phyloP scores from a whole-genome alignment of 2,888 invertebrate genomes.

The Cantharis rufa region DNA sequence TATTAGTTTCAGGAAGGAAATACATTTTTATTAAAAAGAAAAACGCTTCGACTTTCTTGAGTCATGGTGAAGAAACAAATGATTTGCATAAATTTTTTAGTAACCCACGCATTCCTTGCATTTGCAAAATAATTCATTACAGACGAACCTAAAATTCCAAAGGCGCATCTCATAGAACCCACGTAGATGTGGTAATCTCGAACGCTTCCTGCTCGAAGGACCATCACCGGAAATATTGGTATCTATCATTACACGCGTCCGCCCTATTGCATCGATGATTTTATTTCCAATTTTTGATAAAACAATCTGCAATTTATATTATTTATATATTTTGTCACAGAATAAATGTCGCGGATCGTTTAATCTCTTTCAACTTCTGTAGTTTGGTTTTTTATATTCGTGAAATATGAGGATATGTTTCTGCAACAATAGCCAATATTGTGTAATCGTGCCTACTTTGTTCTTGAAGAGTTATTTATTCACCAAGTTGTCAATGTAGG shows the following conservation, averaged over 20 bases:
- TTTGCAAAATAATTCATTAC: not conserved
- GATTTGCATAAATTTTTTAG: not conserved
- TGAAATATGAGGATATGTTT: constrained; percentile 28
- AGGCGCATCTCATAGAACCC: constrained; percentile 11
- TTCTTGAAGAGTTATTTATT: constrained; percentile 37
- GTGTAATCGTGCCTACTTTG: constrained; percentile 38
- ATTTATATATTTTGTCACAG: not conserved
- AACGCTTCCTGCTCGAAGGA: constrained; percentile 32
- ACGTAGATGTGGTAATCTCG: constrained; percentile 30
- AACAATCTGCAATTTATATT: not conserved
- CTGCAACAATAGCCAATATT: constrained; percentile 37
- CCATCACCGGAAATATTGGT: constrained; percentile 33
- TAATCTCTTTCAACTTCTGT: constrained; percentile 14
- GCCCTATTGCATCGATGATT: constrained; percentile 19
- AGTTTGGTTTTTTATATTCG: constrained; percentile 14
- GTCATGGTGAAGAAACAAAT: not conserved
- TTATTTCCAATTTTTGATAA: not conserved
- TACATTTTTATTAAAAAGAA: not conserved
- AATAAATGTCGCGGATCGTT: constrained; percentile 10
- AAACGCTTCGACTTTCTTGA: not conserved
- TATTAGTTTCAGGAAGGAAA: not conserved
- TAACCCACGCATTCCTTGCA: not conserved
- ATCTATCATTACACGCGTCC: constrained; percentile 33
- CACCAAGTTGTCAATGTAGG: constrained; percentile 36
- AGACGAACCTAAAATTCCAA: constrained; percentile 6